Conservation (phyloP, 53 echinoderm and acorn worm species). For the Temnopleurus reevesii region DNA sequence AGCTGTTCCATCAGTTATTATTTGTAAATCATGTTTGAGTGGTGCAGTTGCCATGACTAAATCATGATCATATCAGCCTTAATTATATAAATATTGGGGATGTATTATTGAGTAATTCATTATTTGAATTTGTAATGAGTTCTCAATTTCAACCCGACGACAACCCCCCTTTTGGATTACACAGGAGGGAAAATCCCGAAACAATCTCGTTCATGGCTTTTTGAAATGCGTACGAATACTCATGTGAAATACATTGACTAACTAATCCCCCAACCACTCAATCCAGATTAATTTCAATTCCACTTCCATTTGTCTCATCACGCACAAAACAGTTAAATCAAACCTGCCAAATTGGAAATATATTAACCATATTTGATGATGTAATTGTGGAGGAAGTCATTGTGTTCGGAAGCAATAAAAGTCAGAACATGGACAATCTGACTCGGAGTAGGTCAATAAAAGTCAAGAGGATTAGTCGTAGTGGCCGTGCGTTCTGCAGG, state of each 20-base stretch:
- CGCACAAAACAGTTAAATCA: neutral
- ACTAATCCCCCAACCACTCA: neutral
- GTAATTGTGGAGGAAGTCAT: neutral
- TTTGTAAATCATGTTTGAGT: no score
- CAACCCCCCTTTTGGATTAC: no score
- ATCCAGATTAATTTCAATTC: slow-evolving; percentile 14
- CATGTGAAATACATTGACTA: neutral
- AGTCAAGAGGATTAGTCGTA: neutral
- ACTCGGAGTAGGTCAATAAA: neutral
- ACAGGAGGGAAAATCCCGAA: neutral
- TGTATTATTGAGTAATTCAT: no score
- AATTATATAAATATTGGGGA: no score
- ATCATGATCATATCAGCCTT: no score
- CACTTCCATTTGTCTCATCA: slow-evolving; percentile 26
- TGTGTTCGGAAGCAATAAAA: neutral
- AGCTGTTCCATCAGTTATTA: no score
- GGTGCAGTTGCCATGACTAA: no score
- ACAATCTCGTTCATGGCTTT: neutral
- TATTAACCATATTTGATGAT: neutral
- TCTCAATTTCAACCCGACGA: neutral
- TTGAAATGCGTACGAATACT: neutral
- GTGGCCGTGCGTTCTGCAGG: neutral
- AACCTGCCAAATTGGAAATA: slow-evolving; percentile 22
- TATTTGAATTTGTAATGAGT: neutral
- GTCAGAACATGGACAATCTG: neutral